Percentiles rank a stretch among this genome's conserved stretches.
phyloP scores from a whole-genome alignment of 2,113 vertebrate genomes.

The Scomber colias region DNA sequence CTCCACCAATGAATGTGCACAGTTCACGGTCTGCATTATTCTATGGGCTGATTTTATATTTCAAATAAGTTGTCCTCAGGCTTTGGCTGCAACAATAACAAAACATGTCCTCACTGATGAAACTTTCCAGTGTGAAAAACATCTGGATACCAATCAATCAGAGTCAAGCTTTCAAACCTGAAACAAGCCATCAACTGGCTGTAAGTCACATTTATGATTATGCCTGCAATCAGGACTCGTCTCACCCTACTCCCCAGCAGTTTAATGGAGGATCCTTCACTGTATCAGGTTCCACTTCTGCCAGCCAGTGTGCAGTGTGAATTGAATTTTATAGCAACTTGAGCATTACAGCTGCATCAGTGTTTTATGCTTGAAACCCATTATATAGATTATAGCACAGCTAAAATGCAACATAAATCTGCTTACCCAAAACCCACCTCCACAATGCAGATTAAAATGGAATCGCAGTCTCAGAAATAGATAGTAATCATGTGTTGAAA shows the following conservation, averaged over 20 bases:
- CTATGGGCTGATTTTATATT: slow-evolving; percentile 13
- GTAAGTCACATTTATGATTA: background rate
- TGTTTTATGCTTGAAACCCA: slow-evolving; percentile 48
- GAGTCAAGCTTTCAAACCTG: slow-evolving; percentile 20
- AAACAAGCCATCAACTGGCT: slow-evolving; percentile 2
- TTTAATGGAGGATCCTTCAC: slow-evolving; percentile 17
- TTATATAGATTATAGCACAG: slow-evolving; percentile 64
- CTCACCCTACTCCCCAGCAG: background rate
- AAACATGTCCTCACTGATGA: slow-evolving; percentile 9
- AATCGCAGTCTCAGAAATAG: slow-evolving; percentile 33
- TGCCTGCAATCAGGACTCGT: slow-evolving; percentile 21
- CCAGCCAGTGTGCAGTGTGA: slow-evolving; percentile 5
- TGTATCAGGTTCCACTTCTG: slow-evolving; percentile 47
- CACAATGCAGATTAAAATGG: slow-evolving; percentile 61
- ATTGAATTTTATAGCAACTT: slow-evolving; percentile 55
- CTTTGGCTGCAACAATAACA: slow-evolving; percentile 2
- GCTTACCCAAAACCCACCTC: slow-evolving; percentile 53
- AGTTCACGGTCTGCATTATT: slow-evolving; percentile 2
- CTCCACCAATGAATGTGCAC: background rate
- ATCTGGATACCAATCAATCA: slow-evolving; percentile 19
- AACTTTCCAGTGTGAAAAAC: slow-evolving; percentile 5
- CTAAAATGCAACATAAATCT: slow-evolving; percentile 60
- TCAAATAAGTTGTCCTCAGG: slow-evolving; percentile 6
- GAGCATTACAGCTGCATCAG: slow-evolving; percentile 43
- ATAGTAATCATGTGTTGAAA: slow-evolving; percentile 38